phyloP scores from a whole-genome alignment of 2,113 vertebrate genomes.

The Daubentonia madagascariensis region DNA sequence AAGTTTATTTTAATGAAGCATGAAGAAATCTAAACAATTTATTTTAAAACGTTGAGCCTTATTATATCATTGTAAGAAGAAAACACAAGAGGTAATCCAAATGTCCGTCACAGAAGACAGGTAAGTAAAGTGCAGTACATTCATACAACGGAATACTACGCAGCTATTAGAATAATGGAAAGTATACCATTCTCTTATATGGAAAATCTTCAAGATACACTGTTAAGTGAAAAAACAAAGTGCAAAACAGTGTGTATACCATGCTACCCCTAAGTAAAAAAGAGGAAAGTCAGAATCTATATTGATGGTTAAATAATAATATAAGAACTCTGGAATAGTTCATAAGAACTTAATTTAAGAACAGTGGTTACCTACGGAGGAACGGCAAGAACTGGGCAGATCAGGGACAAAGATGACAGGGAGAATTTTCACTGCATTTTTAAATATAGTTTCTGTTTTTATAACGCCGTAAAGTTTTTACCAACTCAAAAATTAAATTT shows the following conservation, averaged over 20 bases:
- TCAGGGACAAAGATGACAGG: not conserved
- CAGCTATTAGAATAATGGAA: not conserved
- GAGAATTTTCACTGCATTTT: not conserved
- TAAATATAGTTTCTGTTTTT: not conserved
- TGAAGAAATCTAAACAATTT: conserved; percentile 12
- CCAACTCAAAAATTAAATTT: conserved; percentile 2
- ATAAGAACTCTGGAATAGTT: not conserved
- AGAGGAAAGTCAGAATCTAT: not conserved
- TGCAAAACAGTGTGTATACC: not conserved
- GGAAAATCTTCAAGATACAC: not conserved
- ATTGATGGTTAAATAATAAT: not conserved
- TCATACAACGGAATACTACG: not conserved
- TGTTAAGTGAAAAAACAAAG: not conserved
- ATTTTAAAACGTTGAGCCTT: not conserved
- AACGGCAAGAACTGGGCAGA: not conserved
- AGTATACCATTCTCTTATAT: not conserved
- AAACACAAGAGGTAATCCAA: not conserved
- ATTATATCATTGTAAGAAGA: not conserved
- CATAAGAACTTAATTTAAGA: not conserved
- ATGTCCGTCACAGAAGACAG: not conserved
- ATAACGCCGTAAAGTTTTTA: not conserved
- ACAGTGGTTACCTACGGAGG: not conserved
- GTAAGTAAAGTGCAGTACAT: not conserved
- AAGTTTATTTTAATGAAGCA: conserved; percentile 1
- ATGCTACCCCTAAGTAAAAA: not conserved